Evolutionary conservation across 2,888 invertebrate species (phyloP), one percentile per base, ranked within the genome.

Genomic region (Meiosimyza decipiens): DNA sequence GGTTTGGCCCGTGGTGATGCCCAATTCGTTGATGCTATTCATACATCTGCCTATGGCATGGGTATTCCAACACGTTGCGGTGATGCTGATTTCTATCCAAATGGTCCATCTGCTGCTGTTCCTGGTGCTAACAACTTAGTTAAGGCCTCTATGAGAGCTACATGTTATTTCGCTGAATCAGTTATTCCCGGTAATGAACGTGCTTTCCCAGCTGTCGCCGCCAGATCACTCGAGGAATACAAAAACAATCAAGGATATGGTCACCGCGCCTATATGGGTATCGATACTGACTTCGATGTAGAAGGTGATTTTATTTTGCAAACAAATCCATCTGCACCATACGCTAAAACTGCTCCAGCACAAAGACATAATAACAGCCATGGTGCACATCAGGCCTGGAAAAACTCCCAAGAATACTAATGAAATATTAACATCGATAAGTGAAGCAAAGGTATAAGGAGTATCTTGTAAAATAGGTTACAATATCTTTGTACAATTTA

Each of bases 81-180:
- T 65, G 83, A 87, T 77, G 84, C 80, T 64, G 87, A 86, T 71
- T 86, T 85, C 80, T 87, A 79, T 71, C 86, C 86, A 51, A 83
- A 85, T 69, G 85, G 83, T 50, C 82, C 80, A 5, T 71, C 76
- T 11, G 59, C 76, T 49, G 79, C 79, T 49, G 82, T 79, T 9
- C 82, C 85, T 60, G 86, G 85, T 4, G 80, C 83, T 47, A 75
- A 79, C n/a, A 83, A 84, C 50, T 79, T 86, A 40, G 71, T 85
- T 12, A 83, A 85, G 72, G 83, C 86, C 59, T 76, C 82, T n/a
- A 74, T 82, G 73, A 82, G 81, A 6, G 81, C 86, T 64, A 80
- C 83, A 52, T 79, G 81, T 64, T 87, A 82, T 78, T 87, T 77
- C 54, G 85, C 86, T 54, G 86, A 87, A 74, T 79, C 87, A 1